These are phyloP conservation scores for Rhinogobio ventralis DNA, from an alignment of 2,797 vertebrate genomes.

Conservation along the genomic window DNA sequence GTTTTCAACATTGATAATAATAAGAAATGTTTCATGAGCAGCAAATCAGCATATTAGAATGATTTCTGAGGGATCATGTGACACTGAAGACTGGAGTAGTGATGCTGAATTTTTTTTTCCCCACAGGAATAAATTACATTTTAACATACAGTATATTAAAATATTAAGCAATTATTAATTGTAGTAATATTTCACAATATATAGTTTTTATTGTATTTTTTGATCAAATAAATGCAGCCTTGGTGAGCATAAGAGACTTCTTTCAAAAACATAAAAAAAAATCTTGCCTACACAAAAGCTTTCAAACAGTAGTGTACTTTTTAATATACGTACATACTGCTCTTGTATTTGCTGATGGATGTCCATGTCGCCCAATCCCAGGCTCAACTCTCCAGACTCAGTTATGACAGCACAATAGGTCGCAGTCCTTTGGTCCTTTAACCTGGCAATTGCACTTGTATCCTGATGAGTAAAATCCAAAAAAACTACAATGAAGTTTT, in stretches of 20 bases:
- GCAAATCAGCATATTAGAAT: neutral
- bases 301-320: neutral
- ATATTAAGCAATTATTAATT: neutral
- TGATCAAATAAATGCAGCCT: neutral
- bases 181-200: neutral
- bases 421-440: constrained; percentile 82
- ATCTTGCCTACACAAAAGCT: neutral
- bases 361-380: constrained; percentile 91
- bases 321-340: constrained; percentile 78
- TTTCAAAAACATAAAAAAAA: neutral
- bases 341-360: constrained; percentile 88
- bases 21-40: neutral
- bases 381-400: constrained; percentile 82
- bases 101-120: neutral
- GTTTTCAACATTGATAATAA: neutral
- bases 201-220: neutral
- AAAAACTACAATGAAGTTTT: neutral
- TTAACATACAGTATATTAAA: neutral
- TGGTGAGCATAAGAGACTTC: neutral
- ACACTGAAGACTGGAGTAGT: neutral
- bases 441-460: constrained; percentile 77
- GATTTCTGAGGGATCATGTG: neutral
- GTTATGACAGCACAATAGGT: constrained; percentile 87
- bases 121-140: neutral
- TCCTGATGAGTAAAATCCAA: constrained; percentile 72